Percentiles rank a stretch among this genome's conserved stretches.
Conservation (phyloP, 2,888 invertebrate species). For the Sphaerophoria taeniata region DNA sequence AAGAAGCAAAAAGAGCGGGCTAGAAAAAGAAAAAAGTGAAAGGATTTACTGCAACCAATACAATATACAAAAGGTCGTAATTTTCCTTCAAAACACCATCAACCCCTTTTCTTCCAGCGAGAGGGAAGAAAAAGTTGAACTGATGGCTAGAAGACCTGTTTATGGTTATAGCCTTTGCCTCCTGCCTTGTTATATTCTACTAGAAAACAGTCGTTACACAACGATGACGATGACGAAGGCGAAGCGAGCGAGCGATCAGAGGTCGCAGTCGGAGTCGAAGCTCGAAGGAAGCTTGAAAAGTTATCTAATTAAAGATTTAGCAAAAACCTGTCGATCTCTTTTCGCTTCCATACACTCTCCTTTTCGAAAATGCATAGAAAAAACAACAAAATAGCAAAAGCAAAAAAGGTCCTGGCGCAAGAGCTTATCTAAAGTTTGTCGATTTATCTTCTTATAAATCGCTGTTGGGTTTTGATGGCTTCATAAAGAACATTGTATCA, state of each 20-base stretch:
- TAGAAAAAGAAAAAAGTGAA: slow-evolving; percentile 42
- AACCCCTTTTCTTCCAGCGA: neutral
- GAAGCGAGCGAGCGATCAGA: neutral
- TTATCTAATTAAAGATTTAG: slow-evolving; percentile 65
- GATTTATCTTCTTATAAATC: slow-evolving; percentile 58
- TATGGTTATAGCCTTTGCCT: slow-evolving; percentile 30
- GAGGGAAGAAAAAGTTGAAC: neutral
- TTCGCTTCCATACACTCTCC: neutral
- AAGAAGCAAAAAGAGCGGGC: neutral
- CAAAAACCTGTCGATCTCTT: neutral
- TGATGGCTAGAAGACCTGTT: slow-evolving; percentile 23
- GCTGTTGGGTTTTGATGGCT: slow-evolving; percentile 40
- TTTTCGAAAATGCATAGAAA: slow-evolving; percentile 60
- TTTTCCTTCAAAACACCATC: slow-evolving; percentile 35
- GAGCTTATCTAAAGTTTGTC: slow-evolving; percentile 51
- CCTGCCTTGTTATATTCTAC: slow-evolving; percentile 15
- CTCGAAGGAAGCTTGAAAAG: slow-evolving; percentile 33
- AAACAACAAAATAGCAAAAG: slow-evolving; percentile 23
- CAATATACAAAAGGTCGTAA: slow-evolving; percentile 44
- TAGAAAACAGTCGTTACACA: slow-evolving; percentile 2
- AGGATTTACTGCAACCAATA: slow-evolving; percentile 62
- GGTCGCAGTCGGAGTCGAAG: neutral
- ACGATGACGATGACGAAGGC: neutral
- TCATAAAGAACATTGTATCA: slow-evolving; percentile 51
- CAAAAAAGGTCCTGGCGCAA: slow-evolving; percentile 9